Conservation (phyloP, 2,113 vertebrate genomes). For the Procavia capensis region DNA sequence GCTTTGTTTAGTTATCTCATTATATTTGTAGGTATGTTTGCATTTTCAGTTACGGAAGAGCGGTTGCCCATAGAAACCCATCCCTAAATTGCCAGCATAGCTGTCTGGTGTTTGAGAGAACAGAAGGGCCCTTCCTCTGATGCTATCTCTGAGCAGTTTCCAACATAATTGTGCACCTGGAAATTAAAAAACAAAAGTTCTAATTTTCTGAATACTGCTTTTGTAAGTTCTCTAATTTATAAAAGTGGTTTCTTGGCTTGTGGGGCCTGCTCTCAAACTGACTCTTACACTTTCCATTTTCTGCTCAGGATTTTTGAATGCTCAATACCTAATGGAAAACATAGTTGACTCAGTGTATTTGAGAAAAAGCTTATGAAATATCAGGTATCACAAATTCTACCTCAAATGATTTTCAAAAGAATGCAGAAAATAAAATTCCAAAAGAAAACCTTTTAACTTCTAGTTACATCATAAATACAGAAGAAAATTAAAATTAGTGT, state of each 20-base stretch:
- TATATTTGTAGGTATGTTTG: background rate
- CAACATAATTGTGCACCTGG: background rate
- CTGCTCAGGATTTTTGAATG: background rate
- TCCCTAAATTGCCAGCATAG: background rate
- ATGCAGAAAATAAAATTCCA: background rate
- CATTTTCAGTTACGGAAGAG: conserved; percentile 16
- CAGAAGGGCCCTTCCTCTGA: background rate
- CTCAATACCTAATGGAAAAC: background rate
- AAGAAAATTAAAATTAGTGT: conserved; percentile 51
- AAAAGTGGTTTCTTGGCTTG: background rate
- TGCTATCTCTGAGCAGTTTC: conserved; percentile 24
- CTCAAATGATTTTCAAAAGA: background rate
- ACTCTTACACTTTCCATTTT: background rate
- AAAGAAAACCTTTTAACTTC: background rate
- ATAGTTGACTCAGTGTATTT: background rate
- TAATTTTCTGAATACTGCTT: conserved; percentile 33
- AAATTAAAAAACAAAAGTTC: background rate
- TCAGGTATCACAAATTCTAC: background rate
- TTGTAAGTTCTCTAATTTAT: background rate
- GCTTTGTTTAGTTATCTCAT: background rate
- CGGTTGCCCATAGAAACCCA: background rate
- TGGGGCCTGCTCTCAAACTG: background rate
- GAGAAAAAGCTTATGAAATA: background rate
- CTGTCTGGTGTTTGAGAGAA: background rate
- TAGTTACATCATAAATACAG: background rate